Evolutionary conservation across 2,888 invertebrate species (phyloP).

Genomic region (Caprella mutica): DNA sequence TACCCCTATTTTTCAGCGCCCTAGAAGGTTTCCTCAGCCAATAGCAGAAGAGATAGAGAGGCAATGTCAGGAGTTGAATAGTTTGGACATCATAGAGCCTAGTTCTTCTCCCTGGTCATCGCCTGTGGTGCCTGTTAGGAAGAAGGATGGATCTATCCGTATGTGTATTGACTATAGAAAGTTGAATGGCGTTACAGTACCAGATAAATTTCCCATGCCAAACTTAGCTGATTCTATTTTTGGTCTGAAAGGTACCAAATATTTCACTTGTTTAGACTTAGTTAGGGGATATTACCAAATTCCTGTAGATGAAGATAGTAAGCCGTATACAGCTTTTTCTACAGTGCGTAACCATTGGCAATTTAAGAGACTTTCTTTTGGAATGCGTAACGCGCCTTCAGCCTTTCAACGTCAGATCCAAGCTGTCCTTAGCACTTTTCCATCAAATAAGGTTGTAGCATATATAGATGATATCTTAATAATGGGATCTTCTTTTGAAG

Average conservation of each 20-base stretch:
- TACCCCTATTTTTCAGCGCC: not conserved
- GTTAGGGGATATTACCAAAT: slow-evolving; percentile 2
- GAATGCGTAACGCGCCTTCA: not conserved
- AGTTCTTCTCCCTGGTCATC: not conserved
- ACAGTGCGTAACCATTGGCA: not conserved
- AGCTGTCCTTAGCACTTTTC: not conserved
- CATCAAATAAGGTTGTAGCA: not conserved
- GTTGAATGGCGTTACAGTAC: not conserved
- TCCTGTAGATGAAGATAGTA: not conserved
- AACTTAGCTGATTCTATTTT: slow-evolving; percentile 3
- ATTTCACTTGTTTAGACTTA: not conserved
- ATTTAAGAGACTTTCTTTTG: not conserved
- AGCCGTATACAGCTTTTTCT: not conserved
- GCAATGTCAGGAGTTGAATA: not conserved
- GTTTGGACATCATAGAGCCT: not conserved
- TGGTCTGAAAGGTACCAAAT: not conserved
- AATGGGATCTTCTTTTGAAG: not conserved
- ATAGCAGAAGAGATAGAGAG: not conserved
- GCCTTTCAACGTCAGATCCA: slow-evolving; percentile 3
- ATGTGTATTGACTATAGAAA: not conserved
- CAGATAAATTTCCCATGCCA: slow-evolving; percentile 5
- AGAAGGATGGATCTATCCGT: not conserved
- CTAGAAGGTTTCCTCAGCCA: not conserved
- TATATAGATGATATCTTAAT: slow-evolving; percentile 4
- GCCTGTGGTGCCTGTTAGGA: not conserved